Evolutionary conservation across 2,888 invertebrate genomes (phyloP).

Genomic region (Laspeyria flexula): DNA sequence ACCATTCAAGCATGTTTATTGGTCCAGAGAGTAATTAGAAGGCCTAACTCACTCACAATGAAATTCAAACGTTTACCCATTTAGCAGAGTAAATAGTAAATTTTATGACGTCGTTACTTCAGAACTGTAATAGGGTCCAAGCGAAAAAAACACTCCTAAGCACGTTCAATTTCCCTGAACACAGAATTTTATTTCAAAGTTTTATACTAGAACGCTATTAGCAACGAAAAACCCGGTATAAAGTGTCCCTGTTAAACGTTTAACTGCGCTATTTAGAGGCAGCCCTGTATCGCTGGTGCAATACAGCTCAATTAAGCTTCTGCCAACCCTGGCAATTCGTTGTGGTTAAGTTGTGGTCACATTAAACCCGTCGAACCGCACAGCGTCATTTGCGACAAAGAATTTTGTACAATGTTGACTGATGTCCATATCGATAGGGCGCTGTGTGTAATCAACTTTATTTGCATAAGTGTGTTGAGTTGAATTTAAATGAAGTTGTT

Average conservation of each 20-base stretch:
- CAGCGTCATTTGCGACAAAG: conserved; percentile 55
- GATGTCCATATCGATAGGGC: conserved; percentile 28
- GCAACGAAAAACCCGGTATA: conserved; percentile 43
- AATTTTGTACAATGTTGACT: conserved; percentile 44
- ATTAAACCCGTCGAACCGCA: conserved; percentile 61
- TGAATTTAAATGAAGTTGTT: conserved; percentile 34
- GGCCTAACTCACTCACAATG: conserved; percentile 3
- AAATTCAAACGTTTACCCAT: conserved; percentile 8
- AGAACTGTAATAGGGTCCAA: conserved; percentile 15
- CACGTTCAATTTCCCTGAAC: conserved; percentile 29
- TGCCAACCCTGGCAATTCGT: conserved; percentile 65
- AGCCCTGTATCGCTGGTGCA: conserved; percentile 45
- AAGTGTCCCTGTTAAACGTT: conserved; percentile 49
- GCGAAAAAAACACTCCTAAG: conserved; percentile 15
- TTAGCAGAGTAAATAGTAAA: conserved; percentile 12
- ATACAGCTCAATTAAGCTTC: conserved; percentile 64
- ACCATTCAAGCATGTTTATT: too few species aligned
- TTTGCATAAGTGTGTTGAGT: conserved; percentile 18
- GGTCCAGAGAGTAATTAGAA: too few species aligned
- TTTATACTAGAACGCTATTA: conserved; percentile 42
- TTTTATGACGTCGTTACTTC: conserved; percentile 22
- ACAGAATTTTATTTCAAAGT: conserved; percentile 42
- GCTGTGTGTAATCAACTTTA: conserved; percentile 30
- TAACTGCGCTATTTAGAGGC: conserved; percentile 46
- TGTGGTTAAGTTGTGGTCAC: conserved; percentile 63